phyloP scores from a whole-genome alignment of 2,113 vertebrate genomes.

The Reinhardtius hippoglossoides region DNA sequence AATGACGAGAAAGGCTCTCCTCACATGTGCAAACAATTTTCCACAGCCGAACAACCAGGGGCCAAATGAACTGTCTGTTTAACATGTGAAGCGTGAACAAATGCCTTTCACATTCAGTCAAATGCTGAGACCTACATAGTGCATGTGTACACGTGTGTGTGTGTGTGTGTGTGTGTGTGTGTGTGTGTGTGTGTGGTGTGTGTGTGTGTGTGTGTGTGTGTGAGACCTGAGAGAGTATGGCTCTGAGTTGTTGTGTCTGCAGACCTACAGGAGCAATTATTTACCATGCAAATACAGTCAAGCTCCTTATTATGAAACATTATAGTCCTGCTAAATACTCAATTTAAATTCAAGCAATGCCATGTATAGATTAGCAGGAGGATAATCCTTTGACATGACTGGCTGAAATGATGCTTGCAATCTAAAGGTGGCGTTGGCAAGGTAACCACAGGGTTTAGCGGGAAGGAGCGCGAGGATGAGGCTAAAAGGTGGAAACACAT shows the following conservation, averaged over 20 bases:
- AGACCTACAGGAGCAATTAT: conserved; percentile 13
- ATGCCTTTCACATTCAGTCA: conserved; percentile 69
- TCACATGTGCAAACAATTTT: conserved; percentile 77
- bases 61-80: conserved; percentile 66
- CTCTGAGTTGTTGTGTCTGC: conserved; percentile 27
- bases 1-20: conserved; percentile 52
- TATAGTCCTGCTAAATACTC: conserved; percentile 45
- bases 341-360: conserved; percentile 62
- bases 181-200: too few species aligned
- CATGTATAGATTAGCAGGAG: conserved; percentile 53
- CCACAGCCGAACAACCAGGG: conserved; percentile 45
- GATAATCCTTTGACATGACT: conserved; percentile 52
- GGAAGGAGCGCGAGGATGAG: not conserved
- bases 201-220: conserved; percentile 13
- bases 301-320: conserved; percentile 53
- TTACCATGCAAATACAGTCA: conserved; percentile 55
- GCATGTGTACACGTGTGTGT: not conserved
- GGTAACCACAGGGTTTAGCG: conserved; percentile 9
- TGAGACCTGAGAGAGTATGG: not conserved
- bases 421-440: conserved; percentile 16
- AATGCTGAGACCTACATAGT: conserved; percentile 24
- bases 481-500: not conserved
- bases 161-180: conserved; percentile 1
- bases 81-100: conserved; percentile 67
- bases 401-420: conserved; percentile 37